These are phyloP conservation scores for Antechinus stuartii DNA, from an alignment of 2,113 vertebrate genomes.

Conservation along the genomic window DNA sequence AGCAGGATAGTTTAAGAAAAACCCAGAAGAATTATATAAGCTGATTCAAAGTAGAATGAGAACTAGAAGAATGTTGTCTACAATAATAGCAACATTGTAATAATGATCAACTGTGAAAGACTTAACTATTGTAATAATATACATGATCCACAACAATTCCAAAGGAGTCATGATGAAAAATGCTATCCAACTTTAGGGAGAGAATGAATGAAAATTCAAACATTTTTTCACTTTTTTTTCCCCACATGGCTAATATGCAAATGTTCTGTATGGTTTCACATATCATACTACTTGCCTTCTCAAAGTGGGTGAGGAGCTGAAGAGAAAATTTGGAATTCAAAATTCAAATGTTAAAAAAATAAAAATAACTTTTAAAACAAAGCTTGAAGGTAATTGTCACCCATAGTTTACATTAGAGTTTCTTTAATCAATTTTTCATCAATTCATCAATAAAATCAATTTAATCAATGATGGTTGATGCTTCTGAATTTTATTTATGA, in stretches of 20 bases:
- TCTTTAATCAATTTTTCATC: not conserved
- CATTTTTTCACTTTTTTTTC: not conserved
- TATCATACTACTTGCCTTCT: not conserved
- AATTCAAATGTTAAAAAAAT: not conserved
- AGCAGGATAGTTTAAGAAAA: no score
- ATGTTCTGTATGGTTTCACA: not conserved
- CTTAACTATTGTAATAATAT: not conserved
- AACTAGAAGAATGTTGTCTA: no score
- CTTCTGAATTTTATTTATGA: no score
- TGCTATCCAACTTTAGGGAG: no score
- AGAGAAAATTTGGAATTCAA: not conserved
- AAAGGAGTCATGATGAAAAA: not conserved
- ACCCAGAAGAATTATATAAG: no score
- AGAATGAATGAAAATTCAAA: not conserved
- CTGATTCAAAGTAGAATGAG: no score
- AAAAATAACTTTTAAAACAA: not conserved
- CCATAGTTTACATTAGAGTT: not conserved
- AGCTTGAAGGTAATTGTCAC: not conserved
- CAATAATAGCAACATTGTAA: no score
- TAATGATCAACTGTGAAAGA: not conserved
- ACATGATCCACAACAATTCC: not conserved
- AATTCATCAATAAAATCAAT: no score
- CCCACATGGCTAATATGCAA: not conserved
- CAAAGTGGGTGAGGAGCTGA: not conserved
- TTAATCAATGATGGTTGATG: no score